A percentile compares a stretch with the other conserved stretches of the same genome.
Conservation (phyloP, 2,797 vertebrate genomes). For the Catamblyrhynchus diadema region DNA sequence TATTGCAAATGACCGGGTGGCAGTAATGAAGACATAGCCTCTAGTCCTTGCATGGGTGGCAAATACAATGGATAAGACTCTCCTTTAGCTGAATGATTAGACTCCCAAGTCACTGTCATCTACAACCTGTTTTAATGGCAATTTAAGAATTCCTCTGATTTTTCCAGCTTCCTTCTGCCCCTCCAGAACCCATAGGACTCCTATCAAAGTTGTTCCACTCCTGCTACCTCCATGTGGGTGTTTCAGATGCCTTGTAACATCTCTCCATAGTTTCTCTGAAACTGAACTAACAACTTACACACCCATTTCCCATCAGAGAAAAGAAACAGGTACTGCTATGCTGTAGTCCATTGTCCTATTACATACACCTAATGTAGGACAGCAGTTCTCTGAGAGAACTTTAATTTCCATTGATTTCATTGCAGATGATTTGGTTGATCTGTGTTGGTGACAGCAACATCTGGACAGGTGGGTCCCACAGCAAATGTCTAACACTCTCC, state of each 20-base stretch:
- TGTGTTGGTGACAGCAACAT: not conserved
- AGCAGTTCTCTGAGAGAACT: not conserved
- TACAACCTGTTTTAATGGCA: not conserved
- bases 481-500: not conserved
- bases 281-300: not conserved
- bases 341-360: not conserved
- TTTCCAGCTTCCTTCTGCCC: not conserved
- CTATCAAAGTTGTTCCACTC: not conserved
- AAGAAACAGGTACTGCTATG: not conserved
- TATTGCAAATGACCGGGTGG: not conserved
- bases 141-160: not conserved
- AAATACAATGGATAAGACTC: not conserved
- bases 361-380: not conserved
- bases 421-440: not conserved
- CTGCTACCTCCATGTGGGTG: accelerated
- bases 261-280: not conserved
- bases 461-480: not conserved
- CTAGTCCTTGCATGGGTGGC: not conserved
- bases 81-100: not conserved
- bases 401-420: not conserved
- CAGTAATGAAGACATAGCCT: not conserved
- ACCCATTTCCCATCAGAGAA: not conserved
- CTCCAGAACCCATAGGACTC: not conserved
- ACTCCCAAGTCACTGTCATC: not conserved
- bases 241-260: not conserved